These are phyloP conservation scores for Nomada flava DNA, from an alignment of 2,888 invertebrate genomes.

Conservation along the genomic window DNA sequence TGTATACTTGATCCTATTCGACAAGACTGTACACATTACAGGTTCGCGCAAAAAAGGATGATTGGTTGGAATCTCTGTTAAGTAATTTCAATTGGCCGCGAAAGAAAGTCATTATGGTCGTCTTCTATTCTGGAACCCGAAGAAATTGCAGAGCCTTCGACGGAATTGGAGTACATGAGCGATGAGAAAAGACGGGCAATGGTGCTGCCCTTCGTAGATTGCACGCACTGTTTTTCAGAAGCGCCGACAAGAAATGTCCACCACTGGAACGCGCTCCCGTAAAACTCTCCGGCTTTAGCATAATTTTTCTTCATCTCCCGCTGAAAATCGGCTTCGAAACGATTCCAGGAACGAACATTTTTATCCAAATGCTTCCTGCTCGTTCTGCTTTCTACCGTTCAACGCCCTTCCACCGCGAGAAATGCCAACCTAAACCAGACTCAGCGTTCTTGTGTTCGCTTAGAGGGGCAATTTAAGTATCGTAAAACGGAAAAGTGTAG, in stretches of 20 bases:
- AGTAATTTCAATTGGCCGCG: conserved; percentile 13
- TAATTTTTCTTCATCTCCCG: conserved; percentile 30
- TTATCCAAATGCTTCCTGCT: conserved; percentile 9
- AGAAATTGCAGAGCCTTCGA: conserved; percentile 22
- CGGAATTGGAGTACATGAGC: conserved; percentile 38
- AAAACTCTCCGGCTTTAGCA: conserved; percentile 21
- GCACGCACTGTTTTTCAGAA: conserved; percentile 16
- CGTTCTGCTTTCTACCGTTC: background rate
- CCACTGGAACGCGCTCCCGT: conserved; percentile 33
- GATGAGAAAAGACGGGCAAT: conserved; percentile 39
- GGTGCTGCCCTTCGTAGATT: background rate
- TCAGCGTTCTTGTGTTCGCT: background rate
- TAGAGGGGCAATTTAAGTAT: conserved; percentile 12
- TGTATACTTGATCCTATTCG: no score
- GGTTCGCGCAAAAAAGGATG: background rate
- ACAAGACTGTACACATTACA: no score
- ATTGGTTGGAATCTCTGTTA: background rate
- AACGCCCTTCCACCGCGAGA: conserved; percentile 6
- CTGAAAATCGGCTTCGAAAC: background rate
- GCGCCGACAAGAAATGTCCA: conserved; percentile 29
- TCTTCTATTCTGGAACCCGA: conserved; percentile 12
- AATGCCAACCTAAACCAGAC: conserved; percentile 1
- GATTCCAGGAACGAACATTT: conserved; percentile 28
- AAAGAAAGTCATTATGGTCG: conserved; percentile 34
- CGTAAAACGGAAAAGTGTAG: conserved; percentile 26